These are phyloP conservation scores for Actinia equina DNA, from an alignment of 64 coral and sea anemone genomes.

Conservation along the genomic window DNA sequence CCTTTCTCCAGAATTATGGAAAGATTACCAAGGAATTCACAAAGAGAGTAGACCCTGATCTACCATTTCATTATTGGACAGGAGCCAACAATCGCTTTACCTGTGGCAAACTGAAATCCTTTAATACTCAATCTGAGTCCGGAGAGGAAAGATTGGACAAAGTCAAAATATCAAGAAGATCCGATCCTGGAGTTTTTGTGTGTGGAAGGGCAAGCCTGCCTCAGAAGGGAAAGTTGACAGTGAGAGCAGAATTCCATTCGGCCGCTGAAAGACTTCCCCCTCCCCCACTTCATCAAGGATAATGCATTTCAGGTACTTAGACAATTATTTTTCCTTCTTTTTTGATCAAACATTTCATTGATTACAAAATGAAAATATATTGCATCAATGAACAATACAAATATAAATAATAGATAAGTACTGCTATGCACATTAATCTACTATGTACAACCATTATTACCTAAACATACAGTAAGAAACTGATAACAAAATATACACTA, in stretches of 20 bases:
- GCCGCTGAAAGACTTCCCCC: slow-evolving; percentile 28
- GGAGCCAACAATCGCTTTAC: slow-evolving; percentile 39
- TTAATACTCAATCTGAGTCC: slow-evolving; percentile 34
- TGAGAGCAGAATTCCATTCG: slow-evolving; percentile 33
- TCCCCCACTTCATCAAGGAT: background rate
- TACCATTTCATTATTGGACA: slow-evolving; percentile 46
- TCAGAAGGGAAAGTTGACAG: slow-evolving; percentile 28
- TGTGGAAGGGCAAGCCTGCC: slow-evolving; percentile 32
- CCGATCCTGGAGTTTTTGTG: slow-evolving; percentile 56
- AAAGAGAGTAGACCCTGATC: slow-evolving; percentile 22
- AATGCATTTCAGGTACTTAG: no score
- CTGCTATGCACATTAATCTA: no score
- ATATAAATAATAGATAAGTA: no score
- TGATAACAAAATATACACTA: no score
- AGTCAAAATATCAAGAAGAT: slow-evolving; percentile 35
- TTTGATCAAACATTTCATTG: no score
- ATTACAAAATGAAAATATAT: no score
- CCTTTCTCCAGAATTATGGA: slow-evolving; percentile 7
- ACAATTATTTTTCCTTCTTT: no score
- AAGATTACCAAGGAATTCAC: slow-evolving; percentile 21
- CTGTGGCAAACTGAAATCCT: slow-evolving; percentile 22
- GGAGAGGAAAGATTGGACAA: slow-evolving; percentile 36
- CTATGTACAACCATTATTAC: no score
- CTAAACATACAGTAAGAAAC: no score
- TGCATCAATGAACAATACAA: no score